Evolutionary conservation across 2,113 vertebrate species (phyloP).

Genomic region (Prochilodus magdalenae): DNA sequence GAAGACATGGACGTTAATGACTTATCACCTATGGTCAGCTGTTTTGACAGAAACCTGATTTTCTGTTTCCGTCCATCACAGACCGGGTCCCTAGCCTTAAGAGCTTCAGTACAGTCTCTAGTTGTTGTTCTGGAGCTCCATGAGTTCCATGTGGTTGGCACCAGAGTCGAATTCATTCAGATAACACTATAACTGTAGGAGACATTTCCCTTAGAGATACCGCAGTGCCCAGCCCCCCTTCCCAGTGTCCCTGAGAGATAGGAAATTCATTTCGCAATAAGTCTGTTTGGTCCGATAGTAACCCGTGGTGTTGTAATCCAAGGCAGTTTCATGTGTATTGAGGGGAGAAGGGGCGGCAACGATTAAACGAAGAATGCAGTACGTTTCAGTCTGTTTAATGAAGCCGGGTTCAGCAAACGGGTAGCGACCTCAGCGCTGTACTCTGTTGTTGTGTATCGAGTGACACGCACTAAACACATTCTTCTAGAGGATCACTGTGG

Average conservation of each 20-base stretch:
- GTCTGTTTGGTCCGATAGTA: background rate
- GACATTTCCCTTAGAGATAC: constrained; percentile 32
- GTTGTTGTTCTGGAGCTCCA: no score
- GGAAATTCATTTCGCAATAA: background rate
- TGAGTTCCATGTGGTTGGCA: background rate
- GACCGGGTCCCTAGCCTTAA: background rate
- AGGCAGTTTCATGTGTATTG: background rate
- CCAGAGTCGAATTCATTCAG: background rate
- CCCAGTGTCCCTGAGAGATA: constrained; percentile 23
- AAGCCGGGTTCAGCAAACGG: background rate
- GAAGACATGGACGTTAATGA: no score
- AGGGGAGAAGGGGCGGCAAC: background rate
- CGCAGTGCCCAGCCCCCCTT: no score
- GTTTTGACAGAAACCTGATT: no score
- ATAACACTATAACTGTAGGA: constrained; percentile 32
- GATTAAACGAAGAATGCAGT: background rate
- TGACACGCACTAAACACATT: background rate
- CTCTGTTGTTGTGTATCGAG: background rate
- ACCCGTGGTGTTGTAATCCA: background rate
- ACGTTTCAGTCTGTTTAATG: background rate
- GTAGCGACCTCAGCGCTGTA: background rate
- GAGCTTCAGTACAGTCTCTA: background rate
- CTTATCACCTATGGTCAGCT: no score
- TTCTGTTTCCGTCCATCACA: no score
- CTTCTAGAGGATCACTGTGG: background rate